These are phyloP conservation scores for Sminthurides aquaticus DNA, from an alignment of 2,888 invertebrate species.

Conservation along the genomic window DNA sequence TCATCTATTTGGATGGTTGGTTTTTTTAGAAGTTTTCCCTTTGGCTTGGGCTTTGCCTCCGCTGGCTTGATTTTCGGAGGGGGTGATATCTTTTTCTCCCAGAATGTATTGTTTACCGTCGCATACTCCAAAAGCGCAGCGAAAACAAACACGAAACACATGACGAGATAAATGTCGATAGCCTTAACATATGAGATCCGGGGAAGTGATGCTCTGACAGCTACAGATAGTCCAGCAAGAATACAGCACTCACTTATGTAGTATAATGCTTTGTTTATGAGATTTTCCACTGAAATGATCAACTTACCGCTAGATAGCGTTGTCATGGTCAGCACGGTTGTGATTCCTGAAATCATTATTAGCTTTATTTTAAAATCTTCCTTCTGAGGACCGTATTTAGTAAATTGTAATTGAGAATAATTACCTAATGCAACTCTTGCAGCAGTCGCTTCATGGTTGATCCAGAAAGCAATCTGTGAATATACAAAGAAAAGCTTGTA, in stretches of 20 bases:
- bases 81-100: conserved; percentile 46
- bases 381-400: neutral
- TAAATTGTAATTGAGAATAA: too few species aligned
- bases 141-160: conserved; percentile 56
- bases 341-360: conserved; percentile 50
- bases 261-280: neutral
- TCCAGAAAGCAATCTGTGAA: conserved; percentile 17
- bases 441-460: conserved; percentile 39
- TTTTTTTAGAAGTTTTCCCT: neutral
- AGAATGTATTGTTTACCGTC: conserved; percentile 56
- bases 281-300: neutral
- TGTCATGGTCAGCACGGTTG: conserved; percentile 56
- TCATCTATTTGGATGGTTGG: conserved; percentile 5
- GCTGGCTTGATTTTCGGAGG: neutral
- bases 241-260: neutral
- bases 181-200: conserved; percentile 56
- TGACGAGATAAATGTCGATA: conserved; percentile 55
- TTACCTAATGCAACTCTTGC: conserved; percentile 55
- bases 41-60: neutral
- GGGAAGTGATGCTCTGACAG: conserved; percentile 54
- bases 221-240: conserved; percentile 44
- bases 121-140: conserved; percentile 55
- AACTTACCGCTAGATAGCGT: conserved; percentile 47
- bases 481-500: neutral
- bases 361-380: neutral